Evolutionary conservation across 2,797 vertebrate species (phyloP).

Genomic region (Ataeniobius toweri): DNA sequence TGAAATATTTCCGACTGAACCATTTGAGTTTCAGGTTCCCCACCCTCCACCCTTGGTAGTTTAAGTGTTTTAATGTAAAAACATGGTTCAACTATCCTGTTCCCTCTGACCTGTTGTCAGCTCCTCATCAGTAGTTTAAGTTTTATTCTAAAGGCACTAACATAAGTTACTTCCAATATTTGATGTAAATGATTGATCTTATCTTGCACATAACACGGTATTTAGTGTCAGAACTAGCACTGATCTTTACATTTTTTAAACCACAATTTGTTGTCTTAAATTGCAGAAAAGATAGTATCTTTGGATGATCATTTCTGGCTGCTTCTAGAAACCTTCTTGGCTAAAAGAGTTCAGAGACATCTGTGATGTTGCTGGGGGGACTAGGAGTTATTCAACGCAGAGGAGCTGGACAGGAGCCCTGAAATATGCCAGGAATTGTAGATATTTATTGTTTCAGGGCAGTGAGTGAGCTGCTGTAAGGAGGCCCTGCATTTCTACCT

Average conservation of each 20-base stretch:
- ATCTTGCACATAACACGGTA: not conserved
- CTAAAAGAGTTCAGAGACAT: not conserved
- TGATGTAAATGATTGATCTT: not conserved
- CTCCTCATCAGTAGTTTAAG: not conserved
- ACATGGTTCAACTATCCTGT: not conserved
- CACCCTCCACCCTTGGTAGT: not conserved
- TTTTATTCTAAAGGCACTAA: not conserved
- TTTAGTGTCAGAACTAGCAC: not conserved
- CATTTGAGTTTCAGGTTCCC: not conserved
- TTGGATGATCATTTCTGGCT: not conserved
- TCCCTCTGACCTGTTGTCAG: not conserved
- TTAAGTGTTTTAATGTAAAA: not conserved
- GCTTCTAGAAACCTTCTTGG: not conserved
- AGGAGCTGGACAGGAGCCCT: constrained; percentile 28
- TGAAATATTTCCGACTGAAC: not conserved
- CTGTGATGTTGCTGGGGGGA: not conserved
- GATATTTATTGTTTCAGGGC: constrained; percentile 50
- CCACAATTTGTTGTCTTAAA: not conserved
- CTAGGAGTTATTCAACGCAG: constrained; percentile 14
- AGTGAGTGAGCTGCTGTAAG: constrained; percentile 24
- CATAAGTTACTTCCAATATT: not conserved
- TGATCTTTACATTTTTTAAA: not conserved
- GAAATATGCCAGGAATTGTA: constrained; percentile 46
- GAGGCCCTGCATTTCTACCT: constrained; percentile 16
- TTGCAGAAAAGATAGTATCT: not conserved